Conservation (phyloP, 2,113 vertebrate species). For the Parus major region DNA sequence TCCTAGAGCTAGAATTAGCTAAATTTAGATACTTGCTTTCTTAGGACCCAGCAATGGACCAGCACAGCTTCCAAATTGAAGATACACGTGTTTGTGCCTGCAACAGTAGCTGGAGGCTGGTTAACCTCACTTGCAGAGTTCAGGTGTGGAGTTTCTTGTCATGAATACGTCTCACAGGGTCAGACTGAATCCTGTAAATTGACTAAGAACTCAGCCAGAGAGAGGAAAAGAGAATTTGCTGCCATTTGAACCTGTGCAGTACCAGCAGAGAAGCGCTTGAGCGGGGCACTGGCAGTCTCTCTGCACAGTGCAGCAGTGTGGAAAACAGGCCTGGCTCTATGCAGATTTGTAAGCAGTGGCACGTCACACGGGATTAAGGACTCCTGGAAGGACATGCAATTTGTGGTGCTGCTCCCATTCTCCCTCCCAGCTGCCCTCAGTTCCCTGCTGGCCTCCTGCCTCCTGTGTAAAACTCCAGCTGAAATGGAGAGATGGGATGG, state of each 20-base stretch:
- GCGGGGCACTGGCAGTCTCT: background rate
- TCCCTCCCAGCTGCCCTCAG: background rate
- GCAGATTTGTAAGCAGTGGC: background rate
- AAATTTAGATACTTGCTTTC: background rate
- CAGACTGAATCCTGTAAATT: background rate
- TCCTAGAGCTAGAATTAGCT: background rate
- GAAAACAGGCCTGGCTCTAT: background rate
- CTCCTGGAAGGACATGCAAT: background rate
- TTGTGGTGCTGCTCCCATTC: background rate
- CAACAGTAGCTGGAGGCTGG: background rate
- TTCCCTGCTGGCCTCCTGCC: background rate
- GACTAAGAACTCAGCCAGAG: background rate
- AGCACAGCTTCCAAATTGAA: background rate
- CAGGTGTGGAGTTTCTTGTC: background rate
- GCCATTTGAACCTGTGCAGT: background rate
- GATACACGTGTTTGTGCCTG: background rate
- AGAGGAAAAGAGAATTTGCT: background rate
- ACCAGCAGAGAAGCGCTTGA: background rate
- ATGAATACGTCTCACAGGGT: background rate
- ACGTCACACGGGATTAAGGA: constrained; percentile 31
- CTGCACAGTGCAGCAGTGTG: background rate
- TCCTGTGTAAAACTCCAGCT: background rate
- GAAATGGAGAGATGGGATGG: constrained; percentile 38
- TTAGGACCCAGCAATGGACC: background rate
- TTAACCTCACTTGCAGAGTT: background rate